Base-by-base conservation (phyloP, 2,113 vertebrate genomes). In the Ceyx cyanopectus region DNA sequence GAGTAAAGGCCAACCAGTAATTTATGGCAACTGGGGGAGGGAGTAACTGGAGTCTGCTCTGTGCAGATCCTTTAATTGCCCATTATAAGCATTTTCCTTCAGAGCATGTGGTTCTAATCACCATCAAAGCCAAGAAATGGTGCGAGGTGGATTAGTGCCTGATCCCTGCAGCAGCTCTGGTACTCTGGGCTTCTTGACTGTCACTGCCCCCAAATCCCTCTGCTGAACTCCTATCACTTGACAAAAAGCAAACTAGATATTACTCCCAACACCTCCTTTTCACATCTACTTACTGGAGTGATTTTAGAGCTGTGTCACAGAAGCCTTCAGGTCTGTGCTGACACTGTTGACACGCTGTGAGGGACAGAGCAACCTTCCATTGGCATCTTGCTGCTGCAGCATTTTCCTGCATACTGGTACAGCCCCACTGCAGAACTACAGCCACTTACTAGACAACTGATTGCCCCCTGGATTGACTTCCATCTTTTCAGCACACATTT, bases 101-200 rank as follows among this genome's bases (percentile, higher is more conserved):
- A 27, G 57, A 95, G 87, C 94, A 95, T 96, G 90, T 95, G 93
- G 82, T 91, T 95, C 92, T 78, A 94, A 95, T 95, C 82, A 90
- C 43, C 82, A 92, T 88, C 85, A 93, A 94, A 95, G 88, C 29
- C 66, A 90, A 89, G 90, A 90, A 95, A 86, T 15, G 65, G 73
- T n/a, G 62, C 80, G 86, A 96, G 94, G 94, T 96, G 80, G 90
- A 78, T 94, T 92, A 60, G 34, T 48, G 60, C 76, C 82, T 63
- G 68, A 83, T 40, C 68, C 2, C n/a, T 51, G 45, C 23, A 56
- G 68, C 66, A 53, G 68, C 81, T 78, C 80, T 0, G 7, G 43
- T 81, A 34, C 86, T 88, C 61, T 69, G 61, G 68, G 68, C 63
- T 78, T 57, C 77, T 86, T 61, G 51, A 68, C 56, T 78, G 77